A percentile compares a stretch with the other conserved stretches of the same genome.
Conservation (phyloP, 1,140 invertebrate species). For the Eumeta japonica region DNA sequence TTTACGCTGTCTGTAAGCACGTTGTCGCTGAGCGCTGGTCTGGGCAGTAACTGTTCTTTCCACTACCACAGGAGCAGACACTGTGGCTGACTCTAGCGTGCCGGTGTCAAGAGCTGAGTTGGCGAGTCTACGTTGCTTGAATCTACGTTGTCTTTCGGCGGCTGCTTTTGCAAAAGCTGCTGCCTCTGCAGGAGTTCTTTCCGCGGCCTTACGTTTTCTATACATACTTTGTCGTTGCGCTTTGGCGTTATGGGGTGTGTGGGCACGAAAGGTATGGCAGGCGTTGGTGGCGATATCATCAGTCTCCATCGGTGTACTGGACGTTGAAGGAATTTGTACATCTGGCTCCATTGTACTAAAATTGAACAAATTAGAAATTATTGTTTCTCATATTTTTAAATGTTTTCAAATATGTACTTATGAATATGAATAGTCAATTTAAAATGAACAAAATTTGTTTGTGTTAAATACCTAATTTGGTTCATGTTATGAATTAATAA, state of each 20-base stretch:
- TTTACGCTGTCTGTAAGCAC: slow-evolving; percentile 10
- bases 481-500: too few relatives aligned
- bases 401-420: not conserved
- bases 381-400: not conserved
- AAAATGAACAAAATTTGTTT: too few relatives aligned
- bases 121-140: slow-evolving; percentile 16
- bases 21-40: slow-evolving; percentile 14
- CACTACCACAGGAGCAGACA: slow-evolving; percentile 3
- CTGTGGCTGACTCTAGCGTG: slow-evolving; percentile 10
- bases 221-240: slow-evolving; percentile 25
- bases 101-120: slow-evolving; percentile 12
- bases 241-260: slow-evolving; percentile 5
- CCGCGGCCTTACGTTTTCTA: slow-evolving; percentile 23
- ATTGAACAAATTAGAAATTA: too few relatives aligned
- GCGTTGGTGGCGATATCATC: not conserved
- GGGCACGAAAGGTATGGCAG: not conserved
- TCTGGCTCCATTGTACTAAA: slow-evolving; percentile 11
- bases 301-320: not conserved
- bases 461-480: too few relatives aligned
- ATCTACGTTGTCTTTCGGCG: slow-evolving; percentile 17
- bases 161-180: slow-evolving; percentile 14
- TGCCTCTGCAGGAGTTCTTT: slow-evolving; percentile 20
- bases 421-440: not conserved
- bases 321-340: not conserved
- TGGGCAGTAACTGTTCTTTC: slow-evolving; percentile 4